Base-by-base conservation (phyloP, 2,113 vertebrate genomes). In the Osmerus mordax region DNA sequence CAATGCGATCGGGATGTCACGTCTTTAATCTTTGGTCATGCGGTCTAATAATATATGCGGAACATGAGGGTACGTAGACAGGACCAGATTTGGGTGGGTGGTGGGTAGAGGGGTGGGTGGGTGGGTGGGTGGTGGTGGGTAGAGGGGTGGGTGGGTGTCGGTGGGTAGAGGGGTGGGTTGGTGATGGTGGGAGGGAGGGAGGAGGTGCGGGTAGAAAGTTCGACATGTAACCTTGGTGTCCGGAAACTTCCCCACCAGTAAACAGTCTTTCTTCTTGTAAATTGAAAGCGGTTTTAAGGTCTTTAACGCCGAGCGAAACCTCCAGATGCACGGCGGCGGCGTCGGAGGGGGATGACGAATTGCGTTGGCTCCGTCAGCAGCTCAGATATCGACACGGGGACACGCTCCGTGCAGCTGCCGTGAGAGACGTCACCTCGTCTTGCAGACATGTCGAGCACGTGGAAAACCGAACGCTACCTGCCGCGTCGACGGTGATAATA, bases 171-270 rank as follows among this genome's bases (percentile, higher is more conserved):
- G 23, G 1, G 23, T 23, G 23, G 21, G 21, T 21, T 0, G 23
- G 23, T 23, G 23, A 3, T 28, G 25, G 25, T 28, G 25, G 25
- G 25, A 3, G 25, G 25, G 25, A 28, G 25, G 25, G 56, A 2
- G 16, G 19, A 1, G 15, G 67, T 18, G 67, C 25, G 56, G 36
- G 56, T 69, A 65, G 25, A 32, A 36, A 63, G 58, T 68, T 51
- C 11, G 73, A 72, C 74, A 70, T 85, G 81, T 82, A 79, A 84
- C 79, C 76, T 79, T 56, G 18, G 32, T 59, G 65, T 23, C 60
- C 16, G 51, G 11, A 25, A 59, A 36, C 32, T 36, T 72, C 65
- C 68, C 55, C 14, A 41, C 67, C 25, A 71, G 75, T 81, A 74
- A 83, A 82, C 72, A 84, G 71, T 60, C 54, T 78, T 79, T 75